These are phyloP conservation scores for Cataglyphis livida DNA, from an alignment of 2,888 invertebrate species.

Conservation along the genomic window DNA sequence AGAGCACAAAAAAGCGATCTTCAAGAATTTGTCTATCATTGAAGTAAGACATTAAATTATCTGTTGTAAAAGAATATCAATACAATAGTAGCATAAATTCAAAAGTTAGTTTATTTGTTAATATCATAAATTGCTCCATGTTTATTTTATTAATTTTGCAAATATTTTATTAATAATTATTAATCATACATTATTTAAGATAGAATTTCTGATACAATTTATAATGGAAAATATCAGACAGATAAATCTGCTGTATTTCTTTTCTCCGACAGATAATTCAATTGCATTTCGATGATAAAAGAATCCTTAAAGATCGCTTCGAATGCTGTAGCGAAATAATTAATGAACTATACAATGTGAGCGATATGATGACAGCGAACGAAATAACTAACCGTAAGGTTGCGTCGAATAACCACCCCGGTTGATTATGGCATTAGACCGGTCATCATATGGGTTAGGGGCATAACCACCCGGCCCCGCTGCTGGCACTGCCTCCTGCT, in stretches of 20 bases:
- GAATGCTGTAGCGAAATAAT: conserved; percentile 1
- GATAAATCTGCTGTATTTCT: conserved; percentile 14
- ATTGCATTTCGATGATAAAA: conserved; percentile 1
- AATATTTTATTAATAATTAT: conserved; percentile 12
- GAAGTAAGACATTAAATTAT: conserved; percentile 1
- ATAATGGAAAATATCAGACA: background rate
- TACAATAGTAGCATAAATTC: background rate
- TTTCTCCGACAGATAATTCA: conserved; percentile 28
- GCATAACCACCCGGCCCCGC: conserved; percentile 78
- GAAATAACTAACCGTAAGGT: conserved; percentile 81
- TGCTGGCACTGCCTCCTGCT: conserved; percentile 81
- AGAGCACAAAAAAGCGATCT: background rate
- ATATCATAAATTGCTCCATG: background rate
- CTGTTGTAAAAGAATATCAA: background rate
- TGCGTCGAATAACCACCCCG: conserved; percentile 82
- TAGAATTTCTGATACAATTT: background rate
- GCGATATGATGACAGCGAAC: conserved; percentile 57
- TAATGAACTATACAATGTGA: conserved; percentile 42
- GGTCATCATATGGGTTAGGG: conserved; percentile 82
- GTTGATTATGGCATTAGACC: conserved; percentile 81
- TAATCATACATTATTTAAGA: background rate
- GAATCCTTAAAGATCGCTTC: conserved; percentile 5
- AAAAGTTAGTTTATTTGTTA: background rate
- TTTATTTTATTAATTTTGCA: background rate
- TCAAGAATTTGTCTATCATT: background rate